Evolutionary conservation across 1,140 invertebrate genomes (phyloP).

Genomic region (Diploscapter pachys): DNA sequence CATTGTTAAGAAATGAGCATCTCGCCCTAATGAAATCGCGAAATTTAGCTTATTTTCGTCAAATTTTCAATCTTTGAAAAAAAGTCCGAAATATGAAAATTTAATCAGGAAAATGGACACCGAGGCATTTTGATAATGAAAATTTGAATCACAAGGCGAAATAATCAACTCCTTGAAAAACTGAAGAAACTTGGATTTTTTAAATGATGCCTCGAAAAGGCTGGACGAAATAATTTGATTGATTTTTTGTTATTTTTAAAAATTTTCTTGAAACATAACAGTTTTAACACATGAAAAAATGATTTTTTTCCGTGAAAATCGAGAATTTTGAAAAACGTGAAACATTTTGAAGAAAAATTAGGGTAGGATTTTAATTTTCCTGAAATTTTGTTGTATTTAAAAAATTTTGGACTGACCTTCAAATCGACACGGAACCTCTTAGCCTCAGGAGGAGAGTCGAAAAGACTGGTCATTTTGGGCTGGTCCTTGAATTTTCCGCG

Average conservation of each 20-base stretch:
- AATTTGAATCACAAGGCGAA: no score
- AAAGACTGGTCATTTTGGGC: neutral
- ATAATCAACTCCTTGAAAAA: no score
- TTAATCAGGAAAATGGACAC: no score
- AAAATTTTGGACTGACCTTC: neutral
- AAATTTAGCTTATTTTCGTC: no score
- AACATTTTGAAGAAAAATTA: neutral
- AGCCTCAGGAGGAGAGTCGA: conserved; percentile 25
- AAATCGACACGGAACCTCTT: conserved; percentile 30
- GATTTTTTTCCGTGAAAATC: neutral
- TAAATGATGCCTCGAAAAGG: no score
- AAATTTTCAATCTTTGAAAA: no score
- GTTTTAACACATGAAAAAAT: neutral
- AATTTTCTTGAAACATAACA: neutral
- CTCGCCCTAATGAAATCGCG: no score
- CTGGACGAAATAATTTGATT: neutral
- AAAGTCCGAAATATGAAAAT: no score
- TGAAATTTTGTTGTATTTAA: neutral
- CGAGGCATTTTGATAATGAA: no score
- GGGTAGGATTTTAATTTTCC: neutral
- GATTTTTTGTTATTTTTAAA: neutral
- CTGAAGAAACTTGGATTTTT: no score
- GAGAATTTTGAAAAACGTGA: neutral
- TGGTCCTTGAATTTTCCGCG: no score
- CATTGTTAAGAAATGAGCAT: no score